These are phyloP conservation scores for Opisthocomus hoazin DNA, from an alignment of 2,113 vertebrate species.

Conservation along the genomic window DNA sequence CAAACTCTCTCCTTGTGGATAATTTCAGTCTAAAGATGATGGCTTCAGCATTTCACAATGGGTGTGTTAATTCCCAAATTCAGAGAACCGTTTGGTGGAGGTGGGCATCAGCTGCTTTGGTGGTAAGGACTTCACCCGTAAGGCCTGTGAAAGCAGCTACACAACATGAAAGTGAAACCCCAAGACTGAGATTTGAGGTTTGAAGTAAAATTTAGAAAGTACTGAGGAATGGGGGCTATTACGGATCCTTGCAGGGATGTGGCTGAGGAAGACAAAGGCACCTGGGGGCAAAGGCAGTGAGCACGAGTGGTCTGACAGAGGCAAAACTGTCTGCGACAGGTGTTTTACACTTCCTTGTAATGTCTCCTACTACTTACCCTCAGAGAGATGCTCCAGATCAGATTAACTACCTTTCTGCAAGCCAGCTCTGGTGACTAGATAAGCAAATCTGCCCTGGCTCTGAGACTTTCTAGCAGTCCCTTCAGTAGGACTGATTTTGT, in stretches of 20 bases:
- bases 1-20: not conserved
- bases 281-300: not conserved
- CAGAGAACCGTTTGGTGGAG: not conserved
- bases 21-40: not conserved
- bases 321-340: accelerated
- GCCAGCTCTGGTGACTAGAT: not conserved
- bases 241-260: not conserved
- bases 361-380: not conserved
- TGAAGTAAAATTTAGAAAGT: not conserved
- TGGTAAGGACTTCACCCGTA: not conserved
- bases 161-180: not conserved
- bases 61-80: not conserved
- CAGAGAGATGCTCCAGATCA: not conserved
- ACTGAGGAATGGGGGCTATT: accelerated
- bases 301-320: not conserved
- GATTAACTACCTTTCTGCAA: not conserved
- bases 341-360: not conserved
- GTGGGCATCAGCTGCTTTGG: not conserved
- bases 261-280: not conserved
- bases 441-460: not conserved
- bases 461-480: not conserved
- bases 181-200: not conserved
- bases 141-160: not conserved
- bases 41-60: not conserved
- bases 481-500: not conserved